A percentile compares a stretch with the other conserved stretches of the same genome.
Conservation (phyloP, 2,113 vertebrate genomes). For the Anolis carolinensis region DNA sequence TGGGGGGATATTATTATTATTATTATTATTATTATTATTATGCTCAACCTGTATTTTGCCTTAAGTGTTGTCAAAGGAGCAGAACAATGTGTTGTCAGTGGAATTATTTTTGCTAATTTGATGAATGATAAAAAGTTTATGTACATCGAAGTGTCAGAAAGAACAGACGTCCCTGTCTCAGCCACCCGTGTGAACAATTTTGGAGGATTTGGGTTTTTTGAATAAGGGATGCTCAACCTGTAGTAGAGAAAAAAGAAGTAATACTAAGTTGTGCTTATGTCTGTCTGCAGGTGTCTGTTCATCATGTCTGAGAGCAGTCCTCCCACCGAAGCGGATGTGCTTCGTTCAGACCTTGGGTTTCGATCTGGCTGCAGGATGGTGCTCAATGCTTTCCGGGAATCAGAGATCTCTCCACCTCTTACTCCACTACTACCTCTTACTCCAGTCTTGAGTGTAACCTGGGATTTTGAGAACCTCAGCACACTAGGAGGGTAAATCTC, state of each 20-base stretch:
- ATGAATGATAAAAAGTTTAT: not conserved
- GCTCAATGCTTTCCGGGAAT: constrained; percentile 57
- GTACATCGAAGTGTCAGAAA: too few species aligned
- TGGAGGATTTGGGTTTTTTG: too few species aligned
- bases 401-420: constrained; percentile 53
- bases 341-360: constrained; percentile 48
- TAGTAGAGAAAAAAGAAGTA: not conserved
- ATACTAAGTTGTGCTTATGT: not conserved
- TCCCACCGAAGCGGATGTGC: not conserved
- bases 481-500: constrained; percentile 69
- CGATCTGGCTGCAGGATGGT: constrained; percentile 54
- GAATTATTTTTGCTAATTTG: too few species aligned
- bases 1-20: too few species aligned
- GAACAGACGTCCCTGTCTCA: not conserved
- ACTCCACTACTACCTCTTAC: constrained; percentile 54
- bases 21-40: too few species aligned
- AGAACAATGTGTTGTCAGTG: too few species aligned
- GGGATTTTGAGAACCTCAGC: constrained; percentile 62
- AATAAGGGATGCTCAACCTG: not conserved
- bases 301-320: constrained; percentile 51
- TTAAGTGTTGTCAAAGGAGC: too few species aligned
- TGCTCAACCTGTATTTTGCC: too few species aligned
- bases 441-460: constrained; percentile 48
- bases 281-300: not conserved
- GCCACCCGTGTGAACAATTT: not conserved